These are phyloP conservation scores for Adelphocoris suturalis DNA, from an alignment of 2,888 invertebrate genomes.

Conservation along the genomic window DNA sequence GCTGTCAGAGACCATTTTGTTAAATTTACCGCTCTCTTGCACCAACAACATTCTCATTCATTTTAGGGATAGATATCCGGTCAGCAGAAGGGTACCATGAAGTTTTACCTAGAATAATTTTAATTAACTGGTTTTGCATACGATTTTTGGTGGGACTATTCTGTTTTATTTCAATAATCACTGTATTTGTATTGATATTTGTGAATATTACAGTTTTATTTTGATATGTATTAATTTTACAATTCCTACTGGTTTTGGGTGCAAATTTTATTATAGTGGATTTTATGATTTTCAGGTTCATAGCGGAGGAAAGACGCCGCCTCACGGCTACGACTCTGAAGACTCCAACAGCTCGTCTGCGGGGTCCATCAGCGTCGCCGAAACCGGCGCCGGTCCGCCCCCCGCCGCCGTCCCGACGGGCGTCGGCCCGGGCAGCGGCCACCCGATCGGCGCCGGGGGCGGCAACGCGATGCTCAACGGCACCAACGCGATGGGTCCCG, in stretches of 20 bases:
- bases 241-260: too few species aligned
- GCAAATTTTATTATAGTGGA: neutral
- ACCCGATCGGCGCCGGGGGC: constrained; percentile 70
- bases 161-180: too few species aligned
- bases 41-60: too few species aligned
- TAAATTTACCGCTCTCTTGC: too few species aligned
- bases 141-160: too few species aligned
- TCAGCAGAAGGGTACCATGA: too few species aligned
- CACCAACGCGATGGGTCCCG: constrained; percentile 77
- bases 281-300: constrained; percentile 81
- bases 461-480: constrained; percentile 73
- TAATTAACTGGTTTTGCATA: too few species aligned
- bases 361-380: constrained; percentile 86
- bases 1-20: too few species aligned
- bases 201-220: constrained; percentile 25
- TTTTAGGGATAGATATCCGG: too few species aligned
- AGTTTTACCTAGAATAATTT: too few species aligned
- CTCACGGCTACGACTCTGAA: constrained; percentile 90
- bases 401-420: constrained; percentile 78
- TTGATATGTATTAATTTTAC: constrained; percentile 6
- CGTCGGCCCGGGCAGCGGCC: constrained; percentile 64
- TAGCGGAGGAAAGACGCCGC: constrained; percentile 87
- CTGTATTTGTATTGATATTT: too few species aligned
- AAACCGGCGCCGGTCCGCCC: constrained; percentile 73
- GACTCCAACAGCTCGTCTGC: constrained; percentile 89